These are phyloP conservation scores for Rosalia funebris DNA, from an alignment of 2,888 invertebrate species.

Conservation along the genomic window DNA sequence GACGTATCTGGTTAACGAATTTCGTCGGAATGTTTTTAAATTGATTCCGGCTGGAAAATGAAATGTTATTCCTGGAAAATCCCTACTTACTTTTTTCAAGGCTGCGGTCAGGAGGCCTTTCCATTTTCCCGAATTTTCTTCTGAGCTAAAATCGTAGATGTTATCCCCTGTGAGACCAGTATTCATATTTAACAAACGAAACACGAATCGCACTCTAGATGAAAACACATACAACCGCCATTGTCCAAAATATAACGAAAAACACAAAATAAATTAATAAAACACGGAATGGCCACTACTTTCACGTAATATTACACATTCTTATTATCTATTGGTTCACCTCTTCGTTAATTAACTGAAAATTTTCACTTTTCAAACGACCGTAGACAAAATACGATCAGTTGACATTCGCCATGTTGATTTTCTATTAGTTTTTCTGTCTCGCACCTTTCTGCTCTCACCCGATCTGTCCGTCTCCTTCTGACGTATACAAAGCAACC, in stretches of 20 bases:
- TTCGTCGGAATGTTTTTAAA: slow-evolving; percentile 24
- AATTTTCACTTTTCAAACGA: slow-evolving; percentile 47
- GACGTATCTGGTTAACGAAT: slow-evolving; percentile 14
- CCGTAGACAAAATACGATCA: slow-evolving; percentile 52
- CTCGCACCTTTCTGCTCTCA: slow-evolving; percentile 27
- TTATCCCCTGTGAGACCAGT: slow-evolving; percentile 66
- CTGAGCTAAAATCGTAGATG: slow-evolving; percentile 86
- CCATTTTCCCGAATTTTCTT: slow-evolving; percentile 92
- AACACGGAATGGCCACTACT: slow-evolving; percentile 41
- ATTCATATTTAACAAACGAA: slow-evolving; percentile 58
- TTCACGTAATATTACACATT: slow-evolving; percentile 57
- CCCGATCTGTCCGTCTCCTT: slow-evolving; percentile 34
- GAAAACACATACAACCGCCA: slow-evolving; percentile 45
- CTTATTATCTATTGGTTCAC: slow-evolving; percentile 38
- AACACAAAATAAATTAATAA: slow-evolving; percentile 46
- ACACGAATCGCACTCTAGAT: slow-evolving; percentile 40
- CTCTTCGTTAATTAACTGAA: slow-evolving; percentile 38
- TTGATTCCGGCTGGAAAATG: slow-evolving; percentile 24
- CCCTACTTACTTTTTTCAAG: slow-evolving; percentile 79
- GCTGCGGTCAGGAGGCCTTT: slow-evolving; percentile 88
- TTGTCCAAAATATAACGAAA: slow-evolving; percentile 46
- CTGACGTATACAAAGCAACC: slow-evolving; percentile 37
- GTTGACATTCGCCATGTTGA: slow-evolving; percentile 54
- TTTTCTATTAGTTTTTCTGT: slow-evolving; percentile 37
- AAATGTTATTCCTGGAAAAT: slow-evolving; percentile 17